A percentile compares a stretch with the other conserved stretches of the same genome.
Conservation (phyloP, 2,888 invertebrate genomes). For the Stenurella melanura region DNA sequence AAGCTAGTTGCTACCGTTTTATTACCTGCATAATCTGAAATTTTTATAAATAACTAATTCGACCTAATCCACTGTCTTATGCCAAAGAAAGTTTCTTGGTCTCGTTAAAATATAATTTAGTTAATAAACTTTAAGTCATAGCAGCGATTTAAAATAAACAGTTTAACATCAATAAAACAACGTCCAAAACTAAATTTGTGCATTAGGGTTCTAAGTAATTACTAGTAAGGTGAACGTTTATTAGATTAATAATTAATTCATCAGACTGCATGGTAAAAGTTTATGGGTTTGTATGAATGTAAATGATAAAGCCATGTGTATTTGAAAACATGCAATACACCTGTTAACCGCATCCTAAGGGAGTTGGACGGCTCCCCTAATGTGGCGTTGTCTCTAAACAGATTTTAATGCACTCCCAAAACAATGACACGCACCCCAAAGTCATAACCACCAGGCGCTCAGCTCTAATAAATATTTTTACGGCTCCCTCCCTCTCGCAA, state of each 20-base stretch:
- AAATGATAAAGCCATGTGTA: constrained; percentile 47
- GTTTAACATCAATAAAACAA: too few species aligned
- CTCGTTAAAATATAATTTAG: too few species aligned
- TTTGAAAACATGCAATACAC: constrained; percentile 71
- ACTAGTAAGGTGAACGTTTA: constrained; percentile 18
- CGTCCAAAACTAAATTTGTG: neutral
- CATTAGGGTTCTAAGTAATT: neutral
- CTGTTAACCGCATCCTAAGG: constrained; percentile 72
- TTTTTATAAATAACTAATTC: too few species aligned
- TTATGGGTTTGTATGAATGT: constrained; percentile 39
- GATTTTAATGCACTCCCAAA: constrained; percentile 76
- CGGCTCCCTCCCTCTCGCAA: constrained; percentile 50
- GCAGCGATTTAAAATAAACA: too few species aligned
- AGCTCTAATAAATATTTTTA: constrained; percentile 68
- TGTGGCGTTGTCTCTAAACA: constrained; percentile 73
- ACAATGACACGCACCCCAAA: constrained; percentile 70
- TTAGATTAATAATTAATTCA: constrained; percentile 34
- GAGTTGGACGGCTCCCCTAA: constrained; percentile 66
- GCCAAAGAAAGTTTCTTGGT: too few species aligned
- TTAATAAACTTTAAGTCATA: too few species aligned
- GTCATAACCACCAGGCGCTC: constrained; percentile 66
- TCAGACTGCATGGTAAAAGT: constrained; percentile 14
- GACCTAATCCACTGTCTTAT: too few species aligned
- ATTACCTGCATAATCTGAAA: too few species aligned
- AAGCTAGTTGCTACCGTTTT: too few species aligned